Conservation (phyloP, 2,113 vertebrate species). For the Glaucidium brasilianum region DNA sequence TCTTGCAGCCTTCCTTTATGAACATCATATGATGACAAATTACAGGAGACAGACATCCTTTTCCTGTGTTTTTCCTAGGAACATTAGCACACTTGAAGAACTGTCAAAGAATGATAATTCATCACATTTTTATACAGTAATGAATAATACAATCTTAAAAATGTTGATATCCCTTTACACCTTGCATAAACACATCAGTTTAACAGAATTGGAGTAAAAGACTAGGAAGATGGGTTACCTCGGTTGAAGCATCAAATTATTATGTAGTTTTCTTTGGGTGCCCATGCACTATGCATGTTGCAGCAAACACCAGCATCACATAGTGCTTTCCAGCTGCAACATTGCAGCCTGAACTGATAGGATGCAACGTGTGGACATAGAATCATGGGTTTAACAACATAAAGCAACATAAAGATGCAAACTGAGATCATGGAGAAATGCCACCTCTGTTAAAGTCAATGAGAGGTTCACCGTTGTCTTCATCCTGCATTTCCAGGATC, state of each 20-base stretch:
- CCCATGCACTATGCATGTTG: not conserved
- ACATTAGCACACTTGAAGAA: not conserved
- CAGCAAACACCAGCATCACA: not conserved
- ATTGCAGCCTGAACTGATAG: not conserved
- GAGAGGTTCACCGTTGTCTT: not conserved
- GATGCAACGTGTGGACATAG: not conserved
- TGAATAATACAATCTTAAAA: not conserved
- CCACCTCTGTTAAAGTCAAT: not conserved
- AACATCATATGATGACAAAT: accelerated
- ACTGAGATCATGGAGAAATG: not conserved
- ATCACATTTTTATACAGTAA: not conserved
- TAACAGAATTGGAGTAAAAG: not conserved
- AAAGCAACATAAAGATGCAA: not conserved
- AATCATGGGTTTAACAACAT: not conserved
- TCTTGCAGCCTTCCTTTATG: not conserved
- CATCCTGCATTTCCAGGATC: not conserved
- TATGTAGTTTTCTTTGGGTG: not conserved
- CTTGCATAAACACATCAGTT: not conserved
- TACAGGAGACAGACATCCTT: not conserved
- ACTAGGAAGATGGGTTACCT: not conserved
- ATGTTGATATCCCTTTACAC: not conserved
- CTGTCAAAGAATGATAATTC: not conserved
- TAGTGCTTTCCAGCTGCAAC: not conserved
- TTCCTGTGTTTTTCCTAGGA: not conserved
- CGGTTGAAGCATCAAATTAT: not conserved